Evolutionary conservation across 2,888 invertebrate species (phyloP).

Genomic region (Invenusta paracnida): DNA sequence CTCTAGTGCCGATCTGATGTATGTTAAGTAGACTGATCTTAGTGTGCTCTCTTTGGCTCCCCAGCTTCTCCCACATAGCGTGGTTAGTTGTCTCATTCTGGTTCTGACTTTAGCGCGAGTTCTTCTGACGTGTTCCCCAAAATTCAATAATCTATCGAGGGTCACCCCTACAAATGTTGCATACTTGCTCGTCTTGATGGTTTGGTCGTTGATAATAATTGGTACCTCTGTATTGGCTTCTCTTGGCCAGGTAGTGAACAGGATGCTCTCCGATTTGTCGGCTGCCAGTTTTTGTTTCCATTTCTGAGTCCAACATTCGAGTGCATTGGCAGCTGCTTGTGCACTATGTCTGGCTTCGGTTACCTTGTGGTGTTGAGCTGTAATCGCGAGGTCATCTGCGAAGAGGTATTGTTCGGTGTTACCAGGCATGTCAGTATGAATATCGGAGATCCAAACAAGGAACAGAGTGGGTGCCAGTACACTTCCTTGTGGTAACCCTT

Average conservation of each 20-base stretch:
- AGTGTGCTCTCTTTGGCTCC: constrained; percentile 45
- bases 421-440: background rate
- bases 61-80: constrained; percentile 38
- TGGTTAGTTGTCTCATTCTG: background rate
- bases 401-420: background rate
- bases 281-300: constrained; percentile 13
- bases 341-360: background rate
- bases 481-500: background rate
- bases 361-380: background rate
- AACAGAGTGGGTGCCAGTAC: constrained; percentile 4
- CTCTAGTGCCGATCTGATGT: background rate
- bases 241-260: background rate
- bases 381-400: background rate
- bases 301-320: background rate
- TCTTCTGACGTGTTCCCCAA: background rate
- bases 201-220: background rate
- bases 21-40: background rate
- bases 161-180: background rate
- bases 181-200: constrained; percentile 1
- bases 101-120: background rate
- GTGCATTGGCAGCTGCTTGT: background rate
- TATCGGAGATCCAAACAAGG: background rate
- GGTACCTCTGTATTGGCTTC: constrained; percentile 5
- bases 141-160: constrained; percentile 4
- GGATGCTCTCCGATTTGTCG: constrained; percentile 1